Conservation (phyloP, 2,113 vertebrate genomes). For the Cebus imitator region DNA sequence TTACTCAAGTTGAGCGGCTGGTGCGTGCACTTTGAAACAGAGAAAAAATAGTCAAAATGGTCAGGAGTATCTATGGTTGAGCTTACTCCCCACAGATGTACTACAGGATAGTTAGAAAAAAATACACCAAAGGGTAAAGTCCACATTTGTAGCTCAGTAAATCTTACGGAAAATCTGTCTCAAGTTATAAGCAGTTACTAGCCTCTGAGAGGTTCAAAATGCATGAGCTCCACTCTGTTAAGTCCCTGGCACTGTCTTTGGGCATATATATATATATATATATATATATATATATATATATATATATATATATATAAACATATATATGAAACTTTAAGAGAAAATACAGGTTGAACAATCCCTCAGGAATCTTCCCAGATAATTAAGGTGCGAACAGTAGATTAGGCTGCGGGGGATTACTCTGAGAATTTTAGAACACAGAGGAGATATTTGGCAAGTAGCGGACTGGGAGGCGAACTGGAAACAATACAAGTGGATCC, state of each 20-base stretch:
- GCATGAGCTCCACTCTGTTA: not conserved
- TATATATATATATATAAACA: too few relatives aligned
- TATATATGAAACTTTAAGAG: constrained; percentile 28
- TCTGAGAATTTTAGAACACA: constrained; percentile 60
- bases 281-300: too few relatives aligned
- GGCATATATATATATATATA: not conserved
- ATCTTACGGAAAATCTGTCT: constrained; percentile 51
- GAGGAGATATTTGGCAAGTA: constrained; percentile 39
- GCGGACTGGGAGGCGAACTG: not conserved
- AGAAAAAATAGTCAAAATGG: constrained; percentile 31
- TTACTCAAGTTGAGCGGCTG: constrained; percentile 45
- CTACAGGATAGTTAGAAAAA: constrained; percentile 11
- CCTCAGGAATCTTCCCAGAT: constrained; percentile 27
- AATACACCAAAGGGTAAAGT: constrained; percentile 19
- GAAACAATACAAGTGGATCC: constrained; percentile 52
- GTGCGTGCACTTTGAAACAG: not conserved
- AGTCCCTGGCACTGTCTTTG: not conserved
- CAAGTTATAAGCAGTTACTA: not conserved
- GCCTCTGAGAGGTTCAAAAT: constrained; percentile 39
- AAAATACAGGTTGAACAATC: not conserved
- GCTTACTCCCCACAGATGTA: constrained; percentile 46
- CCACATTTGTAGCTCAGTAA: not conserved
- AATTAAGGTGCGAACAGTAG: constrained; percentile 22
- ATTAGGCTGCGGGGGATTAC: not conserved
- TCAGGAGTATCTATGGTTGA: not conserved